Conservation (phyloP, 2,797 vertebrate genomes). For the Epinephelus coioides region DNA sequence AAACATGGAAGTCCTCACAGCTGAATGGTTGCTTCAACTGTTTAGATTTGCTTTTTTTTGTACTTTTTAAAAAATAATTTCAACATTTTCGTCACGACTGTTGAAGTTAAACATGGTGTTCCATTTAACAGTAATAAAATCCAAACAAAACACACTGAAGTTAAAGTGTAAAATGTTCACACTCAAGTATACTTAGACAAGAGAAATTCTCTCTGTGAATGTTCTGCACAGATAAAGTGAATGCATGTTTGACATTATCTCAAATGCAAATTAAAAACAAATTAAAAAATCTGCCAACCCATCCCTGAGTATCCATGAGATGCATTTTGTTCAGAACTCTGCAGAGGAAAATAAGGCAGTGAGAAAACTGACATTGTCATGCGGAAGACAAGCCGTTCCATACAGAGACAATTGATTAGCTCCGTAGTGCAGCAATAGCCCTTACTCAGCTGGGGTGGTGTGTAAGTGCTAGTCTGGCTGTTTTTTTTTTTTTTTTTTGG, state of each 20-base stretch:
- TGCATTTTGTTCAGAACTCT: conserved; percentile 49
- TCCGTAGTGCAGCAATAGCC: conserved; percentile 75
- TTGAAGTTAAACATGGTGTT: neutral
- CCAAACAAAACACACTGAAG: neutral
- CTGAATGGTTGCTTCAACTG: conserved; percentile 11
- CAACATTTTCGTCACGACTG: too few relatives aligned
- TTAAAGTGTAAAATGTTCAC: neutral
- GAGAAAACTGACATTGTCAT: conserved; percentile 71
- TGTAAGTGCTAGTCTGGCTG: conserved; percentile 73
- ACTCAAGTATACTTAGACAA: neutral
- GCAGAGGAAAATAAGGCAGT: conserved; percentile 55
- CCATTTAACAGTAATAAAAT: neutral
- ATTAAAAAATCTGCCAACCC: neutral
- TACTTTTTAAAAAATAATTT: too few relatives aligned
- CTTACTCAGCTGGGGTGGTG: conserved; percentile 82
- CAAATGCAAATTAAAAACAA: neutral
- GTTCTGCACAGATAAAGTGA: conserved; percentile 4
- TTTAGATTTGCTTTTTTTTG: conserved; percentile 23
- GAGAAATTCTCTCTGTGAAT: neutral
- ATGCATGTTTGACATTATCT: conserved; percentile 24
- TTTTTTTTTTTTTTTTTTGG: conserved; percentile 63
- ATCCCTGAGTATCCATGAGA: neutral
- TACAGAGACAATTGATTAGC: conserved; percentile 85
- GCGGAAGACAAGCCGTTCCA: conserved; percentile 69
- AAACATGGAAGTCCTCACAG: conserved; percentile 40